Percentiles rank a stretch among this genome's conserved stretches.
phyloP scores from a whole-genome alignment of 2,888 invertebrate species.

The Tipula vernalis region DNA sequence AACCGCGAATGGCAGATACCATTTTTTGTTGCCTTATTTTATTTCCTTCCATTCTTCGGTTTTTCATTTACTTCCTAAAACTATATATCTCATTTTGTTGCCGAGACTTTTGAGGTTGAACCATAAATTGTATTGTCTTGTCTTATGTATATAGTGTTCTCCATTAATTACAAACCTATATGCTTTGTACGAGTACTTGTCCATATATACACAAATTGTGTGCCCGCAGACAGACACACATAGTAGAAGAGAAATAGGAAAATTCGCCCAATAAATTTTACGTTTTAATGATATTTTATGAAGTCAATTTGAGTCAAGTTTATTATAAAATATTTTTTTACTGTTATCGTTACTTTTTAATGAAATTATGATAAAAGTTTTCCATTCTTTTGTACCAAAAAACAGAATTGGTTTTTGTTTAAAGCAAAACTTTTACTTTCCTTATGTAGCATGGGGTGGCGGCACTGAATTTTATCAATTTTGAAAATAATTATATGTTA shows the following conservation, averaged over 20 bases:
- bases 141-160: neutral
- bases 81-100: neutral
- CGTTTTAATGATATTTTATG: neutral
- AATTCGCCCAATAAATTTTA: neutral
- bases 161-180: neutral
- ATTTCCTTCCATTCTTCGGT: neutral
- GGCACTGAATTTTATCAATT: neutral
- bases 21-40: neutral
- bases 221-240: neutral
- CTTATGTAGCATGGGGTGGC: neutral
- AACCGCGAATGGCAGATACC: neutral
- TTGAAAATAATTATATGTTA: neutral
- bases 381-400: neutral
- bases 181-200: neutral
- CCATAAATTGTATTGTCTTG: neutral
- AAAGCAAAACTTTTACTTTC: neutral
- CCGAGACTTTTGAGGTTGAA: neutral
- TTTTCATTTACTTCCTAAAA: neutral
- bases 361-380: neutral
- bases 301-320: neutral
- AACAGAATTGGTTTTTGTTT: neutral
- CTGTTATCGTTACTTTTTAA: neutral
- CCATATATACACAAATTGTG: neutral
- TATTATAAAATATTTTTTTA: neutral
- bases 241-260: neutral